Evolutionary conservation across 2,797 vertebrate species (phyloP), one percentile per base, ranked within the genome.

Genomic region (Pipistrellus pipistrellus): DNA sequence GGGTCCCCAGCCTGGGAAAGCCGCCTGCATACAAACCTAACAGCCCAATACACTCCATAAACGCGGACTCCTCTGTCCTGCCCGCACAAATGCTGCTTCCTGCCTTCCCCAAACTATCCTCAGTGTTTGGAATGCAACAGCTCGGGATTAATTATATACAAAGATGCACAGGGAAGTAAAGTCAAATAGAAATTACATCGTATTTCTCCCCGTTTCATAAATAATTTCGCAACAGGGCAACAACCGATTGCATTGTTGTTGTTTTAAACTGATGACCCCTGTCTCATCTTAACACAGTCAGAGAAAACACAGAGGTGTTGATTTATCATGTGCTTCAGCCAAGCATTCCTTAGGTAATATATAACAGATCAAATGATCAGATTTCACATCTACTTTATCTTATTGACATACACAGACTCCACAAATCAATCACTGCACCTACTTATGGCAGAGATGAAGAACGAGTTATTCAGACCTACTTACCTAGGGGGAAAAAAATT

Each of bases 401-500:
- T 73, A 95, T 0, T 93, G 90, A 84, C 94, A 92, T 48, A 92
- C 64, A 91, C 72, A 91, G 21, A 77, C 23, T 77, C 62, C 95
- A 95, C 95, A 96, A 95, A 98, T 93, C 81, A 75, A 81, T 90
- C 92, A 92, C n/a, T 83, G 57, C 90, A 88, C 82, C 55, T 20
- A 88, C 32, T 88, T 84, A 84, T 0, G 6, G 85, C 87, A 96
- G 92, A 97, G 96, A 89, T 81, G 90, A 97, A 97, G 90, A 97
- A 97, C 90, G 94, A 57, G 82, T 95, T 91, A 68, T 82, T 92
- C 75, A 66, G 85, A 94, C 59, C 90, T 78, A 88, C 89, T n/a
- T 97, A 94, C 35, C 72, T 92, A 95, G 48, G 97, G 88, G 97
- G 90, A 96, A 97, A 96, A 96, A 72, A 98, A 96, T 88, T 96